These are phyloP conservation scores for Agrochola lota DNA, from an alignment of 2,888 invertebrate species.

Conservation along the genomic window DNA sequence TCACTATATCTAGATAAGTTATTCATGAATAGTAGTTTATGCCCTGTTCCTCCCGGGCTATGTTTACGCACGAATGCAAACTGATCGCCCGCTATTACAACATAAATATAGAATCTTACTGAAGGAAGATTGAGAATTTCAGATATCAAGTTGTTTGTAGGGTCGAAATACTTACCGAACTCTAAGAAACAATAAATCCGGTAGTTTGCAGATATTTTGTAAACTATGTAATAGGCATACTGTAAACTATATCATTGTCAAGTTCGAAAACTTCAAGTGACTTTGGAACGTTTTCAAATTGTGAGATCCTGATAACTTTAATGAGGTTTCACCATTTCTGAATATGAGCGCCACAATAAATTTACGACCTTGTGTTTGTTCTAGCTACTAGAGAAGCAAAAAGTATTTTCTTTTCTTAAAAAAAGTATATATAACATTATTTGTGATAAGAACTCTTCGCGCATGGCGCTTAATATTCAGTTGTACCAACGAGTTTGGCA, in stretches of 20 bases:
- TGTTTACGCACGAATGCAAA: constrained; percentile 57
- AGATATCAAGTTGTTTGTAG: constrained; percentile 22
- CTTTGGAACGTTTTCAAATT: constrained; percentile 15
- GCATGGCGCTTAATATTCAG: constrained; percentile 19
- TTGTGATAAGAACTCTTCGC: constrained; percentile 14
- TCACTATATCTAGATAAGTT: constrained; percentile 28
- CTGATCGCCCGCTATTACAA: constrained; percentile 47
- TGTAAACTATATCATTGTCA: constrained; percentile 4
- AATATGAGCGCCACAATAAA: not conserved
- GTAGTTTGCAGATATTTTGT: constrained; percentile 14
- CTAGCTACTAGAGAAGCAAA: not conserved
- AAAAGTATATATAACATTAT: not conserved
- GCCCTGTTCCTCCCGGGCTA: constrained; percentile 28
- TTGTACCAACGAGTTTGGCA: constrained; percentile 24
- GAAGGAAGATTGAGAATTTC: constrained; percentile 31
- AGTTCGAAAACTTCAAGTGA: constrained; percentile 8
- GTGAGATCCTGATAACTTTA: not conserved
- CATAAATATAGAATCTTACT: constrained; percentile 49
- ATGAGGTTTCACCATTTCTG: not conserved
- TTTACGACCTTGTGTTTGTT: not conserved
- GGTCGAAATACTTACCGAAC: constrained; percentile 23
- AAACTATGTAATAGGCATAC: constrained; percentile 15
- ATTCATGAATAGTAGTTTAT: constrained; percentile 40
- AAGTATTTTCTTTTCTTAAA: not conserved
- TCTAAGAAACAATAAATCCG: constrained; percentile 18